Conservation (phyloP, 2,797 vertebrate species). For the Cynodonichthys magdalenae region DNA sequence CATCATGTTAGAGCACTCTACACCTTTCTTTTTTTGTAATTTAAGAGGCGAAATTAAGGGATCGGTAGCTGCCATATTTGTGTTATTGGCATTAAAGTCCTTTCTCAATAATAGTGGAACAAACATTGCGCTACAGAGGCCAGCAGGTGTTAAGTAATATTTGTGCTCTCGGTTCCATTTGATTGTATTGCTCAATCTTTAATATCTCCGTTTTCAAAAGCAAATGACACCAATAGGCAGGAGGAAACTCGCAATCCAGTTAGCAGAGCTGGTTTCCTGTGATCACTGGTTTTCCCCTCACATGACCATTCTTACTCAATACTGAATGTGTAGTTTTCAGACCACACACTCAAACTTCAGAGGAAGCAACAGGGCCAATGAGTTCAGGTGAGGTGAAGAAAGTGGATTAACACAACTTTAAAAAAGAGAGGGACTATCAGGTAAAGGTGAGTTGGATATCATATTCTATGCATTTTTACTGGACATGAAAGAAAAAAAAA, state of each 20-base stretch:
- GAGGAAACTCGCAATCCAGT: constrained; percentile 8
- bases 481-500: background rate
- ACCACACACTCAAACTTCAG: background rate
- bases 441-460: constrained; percentile 39
- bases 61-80: too few relatives aligned
- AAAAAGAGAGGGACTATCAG: background rate
- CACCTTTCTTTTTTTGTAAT: background rate
- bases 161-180: background rate
- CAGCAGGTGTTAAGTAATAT: background rate
- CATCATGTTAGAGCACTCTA: background rate
- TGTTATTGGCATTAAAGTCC: background rate
- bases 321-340: background rate
- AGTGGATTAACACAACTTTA: background rate
- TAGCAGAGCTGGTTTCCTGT: constrained; percentile 29
- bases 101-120: background rate
- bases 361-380: background rate
- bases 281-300: constrained; percentile 40
- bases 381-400: background rate
- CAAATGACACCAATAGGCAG: background rate
- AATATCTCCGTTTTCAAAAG: background rate
- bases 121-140: background rate
- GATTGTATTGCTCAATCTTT: background rate
- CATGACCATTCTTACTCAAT: constrained; percentile 41
- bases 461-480: background rate
- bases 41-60: too few relatives aligned